These are phyloP conservation scores for Drosophila lini DNA, from an alignment of 1,140 invertebrate species.

Conservation along the genomic window DNA sequence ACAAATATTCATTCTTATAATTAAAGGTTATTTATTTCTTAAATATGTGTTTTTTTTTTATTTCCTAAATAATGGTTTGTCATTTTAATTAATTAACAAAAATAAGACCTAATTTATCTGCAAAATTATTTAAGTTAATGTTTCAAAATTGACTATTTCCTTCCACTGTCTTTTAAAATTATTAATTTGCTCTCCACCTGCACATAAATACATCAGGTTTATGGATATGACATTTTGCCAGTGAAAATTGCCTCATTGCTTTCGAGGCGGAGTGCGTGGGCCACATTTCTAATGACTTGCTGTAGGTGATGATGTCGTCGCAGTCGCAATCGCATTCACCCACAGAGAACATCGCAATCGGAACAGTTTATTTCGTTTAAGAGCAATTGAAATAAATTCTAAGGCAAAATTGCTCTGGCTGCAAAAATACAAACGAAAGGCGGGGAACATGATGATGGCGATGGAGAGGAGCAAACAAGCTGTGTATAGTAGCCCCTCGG, in stretches of 20 bases:
- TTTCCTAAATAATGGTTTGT: no score
- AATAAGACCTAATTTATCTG: no score
- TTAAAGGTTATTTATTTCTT: no score
- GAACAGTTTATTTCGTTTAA: constrained; percentile 55
- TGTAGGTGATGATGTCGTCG: constrained; percentile 40
- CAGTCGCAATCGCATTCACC: constrained; percentile 11
- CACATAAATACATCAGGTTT: constrained; percentile 4
- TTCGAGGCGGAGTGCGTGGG: constrained; percentile 23
- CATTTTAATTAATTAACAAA: no score
- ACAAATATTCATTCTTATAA: no score
- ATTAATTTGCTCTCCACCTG: background rate
- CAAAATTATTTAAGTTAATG: background rate
- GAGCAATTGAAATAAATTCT: constrained; percentile 72
- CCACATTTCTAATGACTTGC: constrained; percentile 44
- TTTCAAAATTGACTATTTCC: background rate
- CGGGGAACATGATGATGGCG: background rate
- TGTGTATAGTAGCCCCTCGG: constrained; percentile 1
- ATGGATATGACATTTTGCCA: constrained; percentile 8
- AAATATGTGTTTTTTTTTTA: no score
- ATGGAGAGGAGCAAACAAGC: constrained; percentile 9
- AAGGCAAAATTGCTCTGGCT: constrained; percentile 37
- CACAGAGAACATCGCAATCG: constrained; percentile 21
- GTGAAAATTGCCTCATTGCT: constrained; percentile 31
- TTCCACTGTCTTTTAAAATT: background rate
- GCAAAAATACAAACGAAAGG: constrained; percentile 4